phyloP scores from a whole-genome alignment of 30 jellyfish, hydroid and myxozoan species.

The Turritopsis dohrnii region DNA sequence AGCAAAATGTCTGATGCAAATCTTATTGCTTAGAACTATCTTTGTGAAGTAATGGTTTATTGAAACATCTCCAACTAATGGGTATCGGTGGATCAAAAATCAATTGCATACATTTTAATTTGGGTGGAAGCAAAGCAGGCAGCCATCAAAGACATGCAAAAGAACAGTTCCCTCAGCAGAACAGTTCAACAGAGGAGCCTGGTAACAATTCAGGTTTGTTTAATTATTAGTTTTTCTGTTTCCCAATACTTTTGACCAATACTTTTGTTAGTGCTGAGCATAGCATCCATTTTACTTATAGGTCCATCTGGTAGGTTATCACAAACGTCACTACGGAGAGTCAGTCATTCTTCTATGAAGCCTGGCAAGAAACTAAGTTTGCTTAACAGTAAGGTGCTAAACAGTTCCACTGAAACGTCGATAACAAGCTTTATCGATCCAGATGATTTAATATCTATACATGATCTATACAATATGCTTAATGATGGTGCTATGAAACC shows the following conservation, averaged over 20 bases:
- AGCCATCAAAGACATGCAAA: neutral
- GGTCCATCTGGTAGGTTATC: neutral
- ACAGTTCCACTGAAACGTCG: neutral
- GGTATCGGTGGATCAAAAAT: neutral
- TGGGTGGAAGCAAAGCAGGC: neutral
- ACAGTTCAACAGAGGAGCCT: neutral
- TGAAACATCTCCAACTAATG: neutral
- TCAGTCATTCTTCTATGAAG: conserved; percentile 3
- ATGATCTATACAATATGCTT: conserved; percentile 55
- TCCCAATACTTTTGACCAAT: no score
- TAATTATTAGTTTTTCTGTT: neutral
- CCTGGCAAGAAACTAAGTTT: conserved; percentile 8
- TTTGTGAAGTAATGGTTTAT: neutral
- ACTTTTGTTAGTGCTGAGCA: neutral
- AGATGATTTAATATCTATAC: conserved; percentile 49
- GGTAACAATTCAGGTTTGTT: neutral
- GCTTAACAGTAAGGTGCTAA: neutral
- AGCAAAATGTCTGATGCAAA: no score
- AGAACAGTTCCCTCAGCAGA: neutral
- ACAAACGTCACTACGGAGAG: conserved; percentile 4
- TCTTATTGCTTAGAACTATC: no score
- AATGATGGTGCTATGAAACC: conserved; percentile 70
- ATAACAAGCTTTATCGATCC: conserved; percentile 7
- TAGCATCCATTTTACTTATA: neutral
- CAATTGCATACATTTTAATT: neutral